Base-by-base conservation (phyloP, 2,797 vertebrate genomes). In the Sebastes vulpes region DNA sequence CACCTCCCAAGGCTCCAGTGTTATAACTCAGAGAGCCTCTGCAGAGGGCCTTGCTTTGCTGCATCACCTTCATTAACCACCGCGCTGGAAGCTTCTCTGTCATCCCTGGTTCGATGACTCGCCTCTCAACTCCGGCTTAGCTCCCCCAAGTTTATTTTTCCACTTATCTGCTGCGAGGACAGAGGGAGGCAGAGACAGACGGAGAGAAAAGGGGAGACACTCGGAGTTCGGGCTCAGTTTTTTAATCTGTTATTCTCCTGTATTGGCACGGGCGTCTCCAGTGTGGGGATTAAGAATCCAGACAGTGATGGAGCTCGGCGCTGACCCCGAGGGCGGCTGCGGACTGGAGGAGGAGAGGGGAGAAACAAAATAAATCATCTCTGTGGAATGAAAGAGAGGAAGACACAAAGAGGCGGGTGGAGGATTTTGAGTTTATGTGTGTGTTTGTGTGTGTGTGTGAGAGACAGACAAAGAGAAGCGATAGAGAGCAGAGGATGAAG, bases 341-440 rank as follows among this genome's bases (percentile, higher is more conserved):
- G 82, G 77, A 69, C 78, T 50, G 88, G 72, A 84, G 84, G 86
- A 86, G 89, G 84, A 85, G 77, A 79, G 71, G 64, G 78, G 72
- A 81, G 88, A 79, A 77, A 84, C 85, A 78, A 90, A 90, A 92
- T 93, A 92, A 92, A 94, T 93, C 92, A 92, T 90, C 87, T 83
- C 78, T 76, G 84, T 73, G 89, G 89, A 94, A 94, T 91, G 87
- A 90, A 87, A 90, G 77, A 67, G 77, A 81, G 84, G 81, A 75
- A 82, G 77, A 82, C 81, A 82, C 80, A 85, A 79, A 75, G 74
- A 73, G 74, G 72, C 2, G 28, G 9, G 14, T 9, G 60, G 50
- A 77, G 79, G 75, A 79, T 65, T 79, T 70, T 65, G 83, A 64
- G 74, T 60, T 11, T 35, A 14, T 71, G 54, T 31, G 58, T 70